These are phyloP conservation scores for Bolborhynchus lineola DNA, from an alignment of 2,113 vertebrate genomes.

Conservation along the genomic window DNA sequence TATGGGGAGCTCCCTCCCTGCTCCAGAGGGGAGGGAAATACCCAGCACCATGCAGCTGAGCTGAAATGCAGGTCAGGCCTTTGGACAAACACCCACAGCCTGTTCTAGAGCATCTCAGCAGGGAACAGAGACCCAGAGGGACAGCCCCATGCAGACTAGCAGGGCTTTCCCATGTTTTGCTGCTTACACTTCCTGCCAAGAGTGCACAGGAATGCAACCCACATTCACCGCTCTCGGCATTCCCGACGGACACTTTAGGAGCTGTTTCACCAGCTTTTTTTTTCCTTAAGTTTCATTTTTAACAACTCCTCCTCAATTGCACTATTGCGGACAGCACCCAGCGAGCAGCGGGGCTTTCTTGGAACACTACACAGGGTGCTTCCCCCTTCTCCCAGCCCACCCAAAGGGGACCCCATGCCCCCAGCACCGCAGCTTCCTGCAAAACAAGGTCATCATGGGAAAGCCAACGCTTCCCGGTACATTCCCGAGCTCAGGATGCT, in stretches of 20 bases:
- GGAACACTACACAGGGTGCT: background rate
- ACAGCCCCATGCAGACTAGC: background rate
- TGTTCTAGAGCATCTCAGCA: background rate
- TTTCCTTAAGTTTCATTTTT: background rate
- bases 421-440: background rate
- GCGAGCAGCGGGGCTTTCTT: rapidly evolving
- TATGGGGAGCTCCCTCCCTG: background rate
- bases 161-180: background rate
- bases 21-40: background rate
- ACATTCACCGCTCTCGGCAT: background rate
- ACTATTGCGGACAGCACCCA: background rate
- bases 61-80: rapidly evolving
- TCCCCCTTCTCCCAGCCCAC: background rate
- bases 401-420: background rate
- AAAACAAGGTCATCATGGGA: background rate
- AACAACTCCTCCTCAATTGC: background rate
- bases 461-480: background rate
- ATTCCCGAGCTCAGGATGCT: background rate
- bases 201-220: background rate
- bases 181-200: background rate
- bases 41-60: background rate
- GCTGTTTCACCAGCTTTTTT: background rate
- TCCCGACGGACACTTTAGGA: background rate
- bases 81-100: background rate
- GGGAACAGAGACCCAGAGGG: rapidly evolving